Evolutionary conservation across 2,888 invertebrate species (phyloP), one percentile per base, ranked within the genome.

Genomic region (Rotaria socialis): DNA sequence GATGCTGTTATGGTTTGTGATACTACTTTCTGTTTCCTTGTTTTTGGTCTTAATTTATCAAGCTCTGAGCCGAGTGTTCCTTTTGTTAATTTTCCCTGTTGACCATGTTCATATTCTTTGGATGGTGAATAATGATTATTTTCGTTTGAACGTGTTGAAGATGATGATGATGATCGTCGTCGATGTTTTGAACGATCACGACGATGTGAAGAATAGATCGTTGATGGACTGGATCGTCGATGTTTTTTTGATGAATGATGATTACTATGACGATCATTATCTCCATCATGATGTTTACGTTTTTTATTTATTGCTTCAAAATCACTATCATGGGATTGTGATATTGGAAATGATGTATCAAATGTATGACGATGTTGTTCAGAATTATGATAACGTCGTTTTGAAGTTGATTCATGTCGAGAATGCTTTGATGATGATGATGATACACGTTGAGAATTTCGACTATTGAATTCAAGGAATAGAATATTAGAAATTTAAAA

Each of bases 181-280:
- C 27, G 14, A 19, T 35, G 35, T 55, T 19, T 55, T 3, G 55
- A 55, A 52, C 16, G 4, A 16, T 11, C 11, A 67, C 27, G 27
- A 67, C 11, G 67, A 67, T 41, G 35, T 41, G 67, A 67, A 35
- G 67, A 27, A 41, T 67, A 35, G 35, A 35, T 35, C 19, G 67
- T 16, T 67, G 27, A 67, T 67, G 67, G 67, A 67, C 67, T 67
- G 35, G 67, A 35, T 67, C 67, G 67, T 27, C 67, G 67, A 67
- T 67, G 67, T 67, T 27, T 35, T 67, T 67, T 67, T 19, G 67
- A 35, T 67, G 67, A 67, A 67, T 19, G 27, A 67, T 35, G 35
- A 67, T 52, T 52, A 52, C 0, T 52, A 52, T 52, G 14, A 52
- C 52, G 52, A 52, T 52, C 52, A 14, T 52, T 52, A 2, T 27